phyloP scores from a whole-genome alignment of 2,113 vertebrate species.

The Hypanus sabinus region DNA sequence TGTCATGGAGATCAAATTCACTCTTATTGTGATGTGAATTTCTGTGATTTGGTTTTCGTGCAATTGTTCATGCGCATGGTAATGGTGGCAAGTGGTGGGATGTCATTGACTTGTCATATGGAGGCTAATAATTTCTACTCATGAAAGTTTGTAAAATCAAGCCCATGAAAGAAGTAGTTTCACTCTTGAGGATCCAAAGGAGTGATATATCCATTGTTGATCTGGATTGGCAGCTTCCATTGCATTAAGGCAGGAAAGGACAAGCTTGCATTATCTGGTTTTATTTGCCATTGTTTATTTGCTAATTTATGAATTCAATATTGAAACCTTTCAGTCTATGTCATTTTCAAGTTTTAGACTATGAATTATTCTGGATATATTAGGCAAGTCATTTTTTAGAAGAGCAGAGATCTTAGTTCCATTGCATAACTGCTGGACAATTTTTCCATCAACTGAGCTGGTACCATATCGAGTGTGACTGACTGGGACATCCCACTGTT shows the following conservation, averaged over 20 bases:
- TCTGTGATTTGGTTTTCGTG: no score
- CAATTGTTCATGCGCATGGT: no score
- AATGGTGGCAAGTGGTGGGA: no score
- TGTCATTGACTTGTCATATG: not conserved
- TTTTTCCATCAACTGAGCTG: not conserved
- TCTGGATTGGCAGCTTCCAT: not conserved
- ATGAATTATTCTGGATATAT: no score
- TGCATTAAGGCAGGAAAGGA: not conserved
- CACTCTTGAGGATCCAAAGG: not conserved
- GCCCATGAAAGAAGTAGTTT: not conserved
- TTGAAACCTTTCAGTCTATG: not conserved
- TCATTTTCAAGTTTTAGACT: no score
- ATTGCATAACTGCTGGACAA: not conserved
- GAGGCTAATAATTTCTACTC: not conserved
- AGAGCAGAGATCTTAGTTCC: no score
- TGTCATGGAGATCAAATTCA: no score
- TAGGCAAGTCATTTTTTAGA: no score
- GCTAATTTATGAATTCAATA: not conserved
- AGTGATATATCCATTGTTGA: not conserved
- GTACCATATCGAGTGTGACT: not conserved
- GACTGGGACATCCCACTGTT: not conserved
- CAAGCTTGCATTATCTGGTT: not conserved
- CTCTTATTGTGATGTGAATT: no score
- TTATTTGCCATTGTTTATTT: not conserved
- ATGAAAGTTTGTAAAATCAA: not conserved